A percentile compares a stretch with the other conserved stretches of the same genome.
Conservation (phyloP, 2,797 vertebrate genomes). For the Pipistrellus nathusii region DNA sequence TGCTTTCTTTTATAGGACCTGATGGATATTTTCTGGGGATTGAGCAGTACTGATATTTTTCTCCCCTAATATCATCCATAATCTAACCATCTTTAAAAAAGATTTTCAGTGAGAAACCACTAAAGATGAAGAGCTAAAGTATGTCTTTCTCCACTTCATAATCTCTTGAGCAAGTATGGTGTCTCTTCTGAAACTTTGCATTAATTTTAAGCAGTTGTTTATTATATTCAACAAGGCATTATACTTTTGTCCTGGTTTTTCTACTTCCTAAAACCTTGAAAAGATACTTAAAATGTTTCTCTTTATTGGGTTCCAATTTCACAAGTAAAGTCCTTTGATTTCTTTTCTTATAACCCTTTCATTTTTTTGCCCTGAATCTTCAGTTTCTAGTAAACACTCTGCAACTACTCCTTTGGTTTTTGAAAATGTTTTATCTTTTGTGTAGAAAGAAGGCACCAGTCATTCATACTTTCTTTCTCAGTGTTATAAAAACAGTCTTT, state of each 20-base stretch:
- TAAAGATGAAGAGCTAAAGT: not conserved
- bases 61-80: not conserved
- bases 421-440: constrained; percentile 19
- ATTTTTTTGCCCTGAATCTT: not conserved
- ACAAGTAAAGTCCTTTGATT: constrained; percentile 18
- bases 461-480: not conserved
- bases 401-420: not conserved
- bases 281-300: constrained; percentile 5
- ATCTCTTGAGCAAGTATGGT: not conserved
- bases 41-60: not conserved
- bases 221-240: not conserved
- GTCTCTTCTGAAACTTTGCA: not conserved
- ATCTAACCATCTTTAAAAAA: not conserved
- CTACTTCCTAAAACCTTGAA: not conserved
- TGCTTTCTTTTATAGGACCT: not conserved
- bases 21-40: not conserved
- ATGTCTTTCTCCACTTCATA: not conserved
- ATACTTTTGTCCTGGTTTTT: not conserved
- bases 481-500: not conserved
- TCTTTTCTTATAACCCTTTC: not conserved
- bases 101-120: not conserved
- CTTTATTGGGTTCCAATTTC: constrained; percentile 21
- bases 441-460: not conserved
- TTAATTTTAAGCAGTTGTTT: constrained; percentile 32
- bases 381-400: not conserved